Evolutionary conservation across 1,140 invertebrate genomes (phyloP).

Genomic region (Eufriesea mexicana): DNA sequence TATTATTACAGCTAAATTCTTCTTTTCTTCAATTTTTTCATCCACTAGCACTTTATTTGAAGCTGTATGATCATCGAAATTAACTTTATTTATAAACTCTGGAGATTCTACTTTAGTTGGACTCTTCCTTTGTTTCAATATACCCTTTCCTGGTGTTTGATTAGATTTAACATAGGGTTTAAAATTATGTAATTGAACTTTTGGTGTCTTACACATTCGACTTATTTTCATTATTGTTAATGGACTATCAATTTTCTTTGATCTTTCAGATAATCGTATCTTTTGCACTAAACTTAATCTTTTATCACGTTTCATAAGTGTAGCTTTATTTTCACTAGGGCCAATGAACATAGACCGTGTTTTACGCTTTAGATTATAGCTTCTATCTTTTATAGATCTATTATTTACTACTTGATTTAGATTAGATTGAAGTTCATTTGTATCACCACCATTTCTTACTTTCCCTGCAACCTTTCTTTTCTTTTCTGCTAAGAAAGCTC

Average conservation of each 20-base stretch:
- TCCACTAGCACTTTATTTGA: constrained; percentile 58
- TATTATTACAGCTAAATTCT: constrained; percentile 51
- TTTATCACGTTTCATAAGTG: not conserved
- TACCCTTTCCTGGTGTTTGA: constrained; percentile 76
- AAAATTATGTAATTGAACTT: constrained; percentile 72
- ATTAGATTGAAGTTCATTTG: not conserved
- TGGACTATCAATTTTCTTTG: constrained; percentile 63
- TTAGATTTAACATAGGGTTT: constrained; percentile 75
- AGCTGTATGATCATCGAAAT: constrained; percentile 62
- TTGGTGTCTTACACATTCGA: constrained; percentile 73
- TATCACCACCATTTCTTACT: not conserved
- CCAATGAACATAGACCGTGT: constrained; percentile 2
- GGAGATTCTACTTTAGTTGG: constrained; percentile 37
- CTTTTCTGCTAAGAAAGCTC: constrained; percentile 68
- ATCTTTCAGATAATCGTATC: constrained; percentile 44
- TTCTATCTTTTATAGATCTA: not conserved
- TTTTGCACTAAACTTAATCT: constrained; percentile 45
- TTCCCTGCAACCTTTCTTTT: constrained; percentile 60
- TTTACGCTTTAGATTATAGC: not conserved
- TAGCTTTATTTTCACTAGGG: not conserved
- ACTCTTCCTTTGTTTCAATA: constrained; percentile 73
- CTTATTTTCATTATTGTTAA: constrained; percentile 73
- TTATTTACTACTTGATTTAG: constrained; percentile 1
- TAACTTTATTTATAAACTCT: constrained; percentile 61
- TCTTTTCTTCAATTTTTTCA: constrained; percentile 50